Conservation (phyloP, 2,797 vertebrate genomes). For the Pseudochaenichthys georgianus region DNA sequence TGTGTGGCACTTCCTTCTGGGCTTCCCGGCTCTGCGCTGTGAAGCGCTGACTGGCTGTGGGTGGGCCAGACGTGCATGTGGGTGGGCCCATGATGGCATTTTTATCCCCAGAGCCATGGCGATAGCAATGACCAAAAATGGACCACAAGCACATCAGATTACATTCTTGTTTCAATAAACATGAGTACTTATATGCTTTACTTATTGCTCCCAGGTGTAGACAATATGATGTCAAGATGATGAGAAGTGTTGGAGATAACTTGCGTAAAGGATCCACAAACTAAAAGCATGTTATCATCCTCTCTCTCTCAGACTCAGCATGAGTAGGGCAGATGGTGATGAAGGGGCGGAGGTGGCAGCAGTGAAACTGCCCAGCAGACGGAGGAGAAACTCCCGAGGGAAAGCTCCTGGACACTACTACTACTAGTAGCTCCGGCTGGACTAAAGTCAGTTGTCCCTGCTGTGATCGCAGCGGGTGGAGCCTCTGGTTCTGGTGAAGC, state of each 20-base stretch:
- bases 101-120: too few species aligned
- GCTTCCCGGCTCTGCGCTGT: too few species aligned
- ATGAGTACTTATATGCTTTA: neutral
- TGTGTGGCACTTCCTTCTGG: too few species aligned
- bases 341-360: constrained; percentile 24
- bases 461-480: constrained; percentile 76
- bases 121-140: too few species aligned
- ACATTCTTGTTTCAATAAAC: too few species aligned
- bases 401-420: constrained; percentile 1
- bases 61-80: too few species aligned
- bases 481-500: constrained; percentile 83
- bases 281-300: neutral
- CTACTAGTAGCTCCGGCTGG: constrained; percentile 66
- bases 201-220: neutral
- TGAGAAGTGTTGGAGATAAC: neutral
- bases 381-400: constrained; percentile 3
- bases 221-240: neutral
- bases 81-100: too few species aligned
- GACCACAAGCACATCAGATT: too few species aligned
- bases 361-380: neutral
- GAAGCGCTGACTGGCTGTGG: too few species aligned
- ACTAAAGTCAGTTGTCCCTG: constrained; percentile 83
- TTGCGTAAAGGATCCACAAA: neutral
- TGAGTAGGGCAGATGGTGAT: constrained; percentile 60
- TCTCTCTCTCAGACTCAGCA: constrained; percentile 59